Evolutionary conservation across 2,888 invertebrate genomes (phyloP).

Genomic region (Drosophila anomalata): DNA sequence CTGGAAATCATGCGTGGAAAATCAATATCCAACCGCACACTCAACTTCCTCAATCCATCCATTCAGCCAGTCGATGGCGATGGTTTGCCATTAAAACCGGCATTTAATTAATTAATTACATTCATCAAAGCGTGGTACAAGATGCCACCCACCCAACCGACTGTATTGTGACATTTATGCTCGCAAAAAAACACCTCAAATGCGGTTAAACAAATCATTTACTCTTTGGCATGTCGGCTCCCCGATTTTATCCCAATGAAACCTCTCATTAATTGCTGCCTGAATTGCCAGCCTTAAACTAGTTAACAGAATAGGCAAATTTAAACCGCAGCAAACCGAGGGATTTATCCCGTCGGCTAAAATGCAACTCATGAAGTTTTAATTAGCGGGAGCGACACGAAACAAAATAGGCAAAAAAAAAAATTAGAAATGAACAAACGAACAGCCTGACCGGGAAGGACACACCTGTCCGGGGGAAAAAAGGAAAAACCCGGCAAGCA

Average conservation of each 20-base stretch:
- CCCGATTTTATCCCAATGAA: background rate
- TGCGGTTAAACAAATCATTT: constrained; percentile 67
- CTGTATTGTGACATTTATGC: constrained; percentile 45
- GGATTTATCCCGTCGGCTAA: constrained; percentile 20
- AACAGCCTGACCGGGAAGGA: constrained; percentile 5
- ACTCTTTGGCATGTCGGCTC: constrained; percentile 23
- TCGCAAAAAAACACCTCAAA: constrained; percentile 41
- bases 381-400: constrained; percentile 50
- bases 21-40: constrained; percentile 61
- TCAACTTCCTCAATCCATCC: constrained; percentile 10
- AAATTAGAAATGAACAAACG: constrained; percentile 5
- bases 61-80: constrained; percentile 7
- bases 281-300: constrained; percentile 36
- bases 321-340: constrained; percentile 51
- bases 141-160: constrained; percentile 19
- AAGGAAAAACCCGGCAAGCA: background rate
- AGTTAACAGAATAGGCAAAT: constrained; percentile 30
- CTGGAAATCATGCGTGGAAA: constrained; percentile 43
- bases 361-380: constrained; percentile 65
- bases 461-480: constrained; percentile 20
- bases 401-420: constrained; percentile 30
- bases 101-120: constrained; percentile 75
- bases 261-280: constrained; percentile 19
- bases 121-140: constrained; percentile 54
- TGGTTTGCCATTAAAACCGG: constrained; percentile 46